Conservation (phyloP, 2,113 vertebrate species). For the Notarius lentiginosus region DNA sequence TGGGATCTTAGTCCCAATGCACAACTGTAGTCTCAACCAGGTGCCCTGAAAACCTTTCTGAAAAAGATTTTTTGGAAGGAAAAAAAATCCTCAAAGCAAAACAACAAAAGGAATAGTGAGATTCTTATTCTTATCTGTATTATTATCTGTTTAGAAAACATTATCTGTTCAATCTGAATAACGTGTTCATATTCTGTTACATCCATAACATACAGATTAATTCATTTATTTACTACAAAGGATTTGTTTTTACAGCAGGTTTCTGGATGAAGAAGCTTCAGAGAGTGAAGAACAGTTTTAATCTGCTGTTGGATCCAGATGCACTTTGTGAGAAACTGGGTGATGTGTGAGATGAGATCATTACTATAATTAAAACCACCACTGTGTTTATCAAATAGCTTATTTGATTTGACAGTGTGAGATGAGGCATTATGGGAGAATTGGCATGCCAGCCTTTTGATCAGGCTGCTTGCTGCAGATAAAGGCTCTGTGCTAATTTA, state of each 20-base stretch:
- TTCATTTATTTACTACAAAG: neutral
- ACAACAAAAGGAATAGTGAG: neutral
- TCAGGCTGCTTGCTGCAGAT: conserved; percentile 40
- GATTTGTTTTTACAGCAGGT: neutral
- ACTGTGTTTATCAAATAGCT: conserved; percentile 49
- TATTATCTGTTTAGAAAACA: neutral
- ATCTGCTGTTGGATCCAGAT: conserved; percentile 37
- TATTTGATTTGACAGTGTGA: conserved; percentile 43
- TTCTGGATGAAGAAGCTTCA: conserved; percentile 21
- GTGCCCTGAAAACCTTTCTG: neutral
- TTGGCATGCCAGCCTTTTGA: conserved; percentile 41
- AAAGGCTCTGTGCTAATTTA: conserved; percentile 36
- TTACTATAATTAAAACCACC: conserved; percentile 54
- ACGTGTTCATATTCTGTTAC: neutral
- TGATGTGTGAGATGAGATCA: conserved; percentile 45
- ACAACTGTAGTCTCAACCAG: neutral
- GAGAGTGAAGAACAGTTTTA: conserved; percentile 17
- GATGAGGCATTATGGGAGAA: conserved; percentile 47
- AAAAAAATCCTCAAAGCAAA: neutral
- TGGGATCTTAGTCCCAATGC: neutral
- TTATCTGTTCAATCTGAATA: neutral
- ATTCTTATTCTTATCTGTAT: neutral
- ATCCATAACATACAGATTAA: neutral
- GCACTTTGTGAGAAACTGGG: conserved; percentile 16
- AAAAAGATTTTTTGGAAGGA: neutral